Percentiles rank a stretch among this genome's conserved stretches.
phyloP scores from a whole-genome alignment of 1,140 invertebrate genomes.

The Himalopsyche phryganea region DNA sequence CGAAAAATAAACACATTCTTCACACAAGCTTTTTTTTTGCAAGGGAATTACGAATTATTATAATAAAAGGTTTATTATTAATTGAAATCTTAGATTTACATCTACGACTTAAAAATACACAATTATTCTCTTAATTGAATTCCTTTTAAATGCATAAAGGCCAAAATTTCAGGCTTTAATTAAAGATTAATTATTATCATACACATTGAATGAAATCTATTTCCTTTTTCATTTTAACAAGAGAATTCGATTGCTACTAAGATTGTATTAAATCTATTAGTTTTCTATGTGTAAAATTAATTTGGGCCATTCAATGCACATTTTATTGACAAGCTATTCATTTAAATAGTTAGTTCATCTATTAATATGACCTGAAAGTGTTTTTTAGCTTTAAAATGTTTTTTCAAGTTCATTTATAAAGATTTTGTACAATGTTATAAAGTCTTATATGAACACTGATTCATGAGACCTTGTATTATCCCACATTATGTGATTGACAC shows the following conservation, averaged over 20 bases:
- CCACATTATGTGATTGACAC: slow-evolving; percentile 17
- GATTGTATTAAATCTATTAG: background rate
- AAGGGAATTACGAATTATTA: no score
- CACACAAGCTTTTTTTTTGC: no score
- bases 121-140: no score
- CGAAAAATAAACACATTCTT: no score
- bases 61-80: no score
- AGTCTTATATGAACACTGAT: slow-evolving; percentile 25
- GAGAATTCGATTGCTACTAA: background rate
- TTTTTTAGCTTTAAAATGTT: background rate
- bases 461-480: slow-evolving; percentile 19
- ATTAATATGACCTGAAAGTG: background rate
- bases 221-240: background rate
- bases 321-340: background rate
- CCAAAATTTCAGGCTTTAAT: no score
- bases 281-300: background rate
- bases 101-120: no score
- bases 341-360: background rate
- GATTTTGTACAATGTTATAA: background rate
- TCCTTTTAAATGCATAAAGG: no score
- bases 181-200: background rate
- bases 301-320: background rate
- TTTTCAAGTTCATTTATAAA: background rate
- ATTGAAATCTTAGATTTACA: no score
- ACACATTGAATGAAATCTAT: background rate